A percentile compares a stretch with the other conserved stretches of the same genome.
phyloP scores from a whole-genome alignment of 1,140 invertebrate genomes.

The Ips nitidus region DNA sequence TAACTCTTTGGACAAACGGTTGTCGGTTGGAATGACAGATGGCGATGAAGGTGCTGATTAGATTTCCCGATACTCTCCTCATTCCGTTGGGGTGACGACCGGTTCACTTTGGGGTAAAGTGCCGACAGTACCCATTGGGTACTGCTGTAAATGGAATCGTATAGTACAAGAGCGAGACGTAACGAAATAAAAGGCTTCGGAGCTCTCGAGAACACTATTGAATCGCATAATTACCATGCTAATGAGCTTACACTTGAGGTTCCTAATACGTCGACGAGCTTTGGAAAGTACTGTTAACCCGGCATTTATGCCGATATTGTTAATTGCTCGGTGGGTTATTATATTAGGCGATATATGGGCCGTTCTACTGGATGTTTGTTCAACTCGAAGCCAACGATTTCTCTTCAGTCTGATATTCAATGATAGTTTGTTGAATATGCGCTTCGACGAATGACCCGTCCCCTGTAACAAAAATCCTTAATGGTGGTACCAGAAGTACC shows the following conservation, averaged over 20 bases:
- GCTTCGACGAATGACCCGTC: background rate
- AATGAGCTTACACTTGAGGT: slow-evolving; percentile 15
- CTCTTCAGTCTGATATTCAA: background rate
- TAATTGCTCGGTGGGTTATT: slow-evolving; percentile 3
- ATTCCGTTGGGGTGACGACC: background rate
- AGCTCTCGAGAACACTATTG: background rate
- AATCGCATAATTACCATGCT: slow-evolving; percentile 9
- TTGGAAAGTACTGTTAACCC: slow-evolving; percentile 4
- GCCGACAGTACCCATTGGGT: background rate
- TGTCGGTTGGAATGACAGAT: background rate
- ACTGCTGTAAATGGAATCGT: background rate
- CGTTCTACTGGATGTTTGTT: background rate
- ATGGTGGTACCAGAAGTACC: slow-evolving; percentile 4
- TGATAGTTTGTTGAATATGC: background rate
- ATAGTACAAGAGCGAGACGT: background rate
- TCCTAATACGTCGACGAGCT: slow-evolving; percentile 14
- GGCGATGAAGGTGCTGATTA: background rate
- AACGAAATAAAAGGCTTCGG: background rate
- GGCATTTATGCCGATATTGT: slow-evolving; percentile 1
- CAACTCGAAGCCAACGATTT: background rate
- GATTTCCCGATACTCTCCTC: background rate
- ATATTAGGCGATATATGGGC: slow-evolving; percentile 4
- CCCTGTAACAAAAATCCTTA: background rate
- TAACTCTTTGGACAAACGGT: too few species aligned
- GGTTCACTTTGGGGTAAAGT: background rate